Conservation (phyloP, 2,888 invertebrate genomes). For the Hemithea aestivaria region DNA sequence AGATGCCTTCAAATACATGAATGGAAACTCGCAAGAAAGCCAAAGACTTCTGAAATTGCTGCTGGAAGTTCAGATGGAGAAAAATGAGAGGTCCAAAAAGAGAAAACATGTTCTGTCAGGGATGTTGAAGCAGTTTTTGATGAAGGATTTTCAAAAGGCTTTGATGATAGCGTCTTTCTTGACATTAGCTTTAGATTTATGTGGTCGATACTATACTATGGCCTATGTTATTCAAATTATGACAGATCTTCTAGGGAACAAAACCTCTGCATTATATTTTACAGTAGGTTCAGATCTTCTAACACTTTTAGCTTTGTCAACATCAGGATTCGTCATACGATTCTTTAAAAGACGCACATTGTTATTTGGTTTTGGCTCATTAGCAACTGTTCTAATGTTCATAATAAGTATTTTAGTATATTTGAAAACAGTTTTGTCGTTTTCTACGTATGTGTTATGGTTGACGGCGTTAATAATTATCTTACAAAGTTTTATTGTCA, state of each 20-base stretch:
- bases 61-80: constrained; percentile 22
- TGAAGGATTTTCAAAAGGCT: constrained; percentile 39
- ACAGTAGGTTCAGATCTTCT: constrained; percentile 38
- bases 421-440: constrained; percentile 26
- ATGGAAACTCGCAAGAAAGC: constrained; percentile 32
- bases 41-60: constrained; percentile 36
- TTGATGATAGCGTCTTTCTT: constrained; percentile 31
- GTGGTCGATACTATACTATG: constrained; percentile 40
- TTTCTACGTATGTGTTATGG: constrained; percentile 25
- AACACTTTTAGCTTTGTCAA: constrained; percentile 28
- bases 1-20: constrained; percentile 35
- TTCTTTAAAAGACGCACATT: constrained; percentile 36
- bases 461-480: constrained; percentile 34
- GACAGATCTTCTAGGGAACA: constrained; percentile 30
- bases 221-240: constrained; percentile 42
- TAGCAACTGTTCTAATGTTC: constrained; percentile 34
- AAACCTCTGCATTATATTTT: constrained; percentile 36
- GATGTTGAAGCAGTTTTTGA: constrained; percentile 22
- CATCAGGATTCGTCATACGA: constrained; percentile 33
- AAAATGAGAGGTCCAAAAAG: constrained; percentile 7
- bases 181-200: constrained; percentile 35
- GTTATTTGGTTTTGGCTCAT: constrained; percentile 32
- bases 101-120: constrained; percentile 6
- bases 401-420: constrained; percentile 29
- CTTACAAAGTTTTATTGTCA: constrained; percentile 32